Percentiles rank a stretch among this genome's conserved stretches.
Conservation (phyloP, 2,888 invertebrate genomes). For the Micoletzkya japonica region DNA sequence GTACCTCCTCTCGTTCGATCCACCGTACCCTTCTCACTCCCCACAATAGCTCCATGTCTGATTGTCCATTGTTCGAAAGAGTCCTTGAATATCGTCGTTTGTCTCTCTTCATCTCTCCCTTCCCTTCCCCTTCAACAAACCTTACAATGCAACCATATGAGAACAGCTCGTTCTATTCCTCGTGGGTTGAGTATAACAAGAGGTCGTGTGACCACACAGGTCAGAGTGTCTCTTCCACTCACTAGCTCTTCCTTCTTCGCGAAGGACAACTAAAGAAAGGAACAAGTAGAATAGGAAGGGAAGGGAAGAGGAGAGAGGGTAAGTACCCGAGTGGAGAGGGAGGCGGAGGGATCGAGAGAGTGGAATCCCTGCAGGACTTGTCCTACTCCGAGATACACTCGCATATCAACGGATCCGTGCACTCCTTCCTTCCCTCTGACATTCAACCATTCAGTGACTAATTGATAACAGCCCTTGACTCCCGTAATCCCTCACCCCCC, state of each 20-base stretch:
- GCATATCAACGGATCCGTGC: constrained; percentile 10
- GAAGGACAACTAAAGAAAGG: constrained; percentile 10
- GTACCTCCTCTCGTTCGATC: not conserved
- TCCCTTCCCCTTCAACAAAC: constrained; percentile 84
- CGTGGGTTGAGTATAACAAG: constrained; percentile 9
- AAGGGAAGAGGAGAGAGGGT: not conserved
- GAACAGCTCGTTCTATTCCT: constrained; percentile 82
- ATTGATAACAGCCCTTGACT: not conserved
- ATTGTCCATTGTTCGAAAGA: no score
- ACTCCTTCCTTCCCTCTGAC: constrained; percentile 18
- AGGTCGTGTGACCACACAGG: constrained; percentile 11
- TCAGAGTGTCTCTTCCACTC: constrained; percentile 11
- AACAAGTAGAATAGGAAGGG: not conserved
- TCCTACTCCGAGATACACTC: constrained; percentile 6
- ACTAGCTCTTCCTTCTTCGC: constrained; percentile 14
- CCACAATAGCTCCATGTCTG: not conserved
- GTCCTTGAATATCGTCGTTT: not conserved
- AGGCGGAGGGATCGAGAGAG: constrained; percentile 95
- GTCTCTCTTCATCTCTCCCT: not conserved
- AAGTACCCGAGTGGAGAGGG: constrained; percentile 81
- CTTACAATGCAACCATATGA: constrained; percentile 98
- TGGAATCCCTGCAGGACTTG: constrained; percentile 63
- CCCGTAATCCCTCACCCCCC: not conserved
- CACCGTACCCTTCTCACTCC: not conserved
- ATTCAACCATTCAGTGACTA: not conserved